Conservation (phyloP, 2,797 vertebrate species). For the Enteromius paludinosus region DNA sequence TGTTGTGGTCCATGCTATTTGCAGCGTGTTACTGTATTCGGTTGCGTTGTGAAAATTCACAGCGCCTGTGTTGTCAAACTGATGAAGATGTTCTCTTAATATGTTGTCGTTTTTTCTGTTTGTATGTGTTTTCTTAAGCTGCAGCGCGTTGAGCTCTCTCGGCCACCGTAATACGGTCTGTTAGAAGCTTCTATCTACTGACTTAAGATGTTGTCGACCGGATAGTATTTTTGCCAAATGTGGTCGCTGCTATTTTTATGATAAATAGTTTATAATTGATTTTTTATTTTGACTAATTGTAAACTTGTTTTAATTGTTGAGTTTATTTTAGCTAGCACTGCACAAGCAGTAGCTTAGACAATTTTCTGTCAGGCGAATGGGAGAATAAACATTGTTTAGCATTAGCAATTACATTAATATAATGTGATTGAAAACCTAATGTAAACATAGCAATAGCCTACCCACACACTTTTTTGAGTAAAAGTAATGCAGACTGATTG, state of each 20-base stretch:
- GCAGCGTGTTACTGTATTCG: too few relatives aligned
- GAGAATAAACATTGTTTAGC: not conserved
- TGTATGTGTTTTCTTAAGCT: too few relatives aligned
- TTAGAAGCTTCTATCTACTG: not conserved
- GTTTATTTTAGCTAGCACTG: not conserved
- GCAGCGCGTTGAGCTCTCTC: too few relatives aligned
- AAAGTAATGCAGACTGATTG: not conserved
- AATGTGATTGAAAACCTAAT: not conserved
- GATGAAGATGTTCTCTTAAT: too few relatives aligned
- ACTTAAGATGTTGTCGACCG: not conserved
- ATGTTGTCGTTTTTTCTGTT: too few relatives aligned
- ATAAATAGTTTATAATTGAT: not conserved
- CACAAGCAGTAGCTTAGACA: not conserved
- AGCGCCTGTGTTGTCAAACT: too few relatives aligned
- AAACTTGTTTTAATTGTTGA: not conserved
- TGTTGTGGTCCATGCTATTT: too few relatives aligned
- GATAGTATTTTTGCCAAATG: not conserved
- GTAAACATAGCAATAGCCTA: constrained; percentile 20
- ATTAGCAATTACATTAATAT: not conserved
- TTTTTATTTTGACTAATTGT: not conserved
- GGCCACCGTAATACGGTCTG: not conserved
- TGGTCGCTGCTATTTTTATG: not conserved
- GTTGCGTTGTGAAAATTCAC: too few relatives aligned
- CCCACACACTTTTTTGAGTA: constrained; percentile 9
- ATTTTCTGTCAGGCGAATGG: not conserved